Evolutionary conservation across 2,888 invertebrate genomes (phyloP).

Genomic region (Drosophila tanythrix): DNA sequence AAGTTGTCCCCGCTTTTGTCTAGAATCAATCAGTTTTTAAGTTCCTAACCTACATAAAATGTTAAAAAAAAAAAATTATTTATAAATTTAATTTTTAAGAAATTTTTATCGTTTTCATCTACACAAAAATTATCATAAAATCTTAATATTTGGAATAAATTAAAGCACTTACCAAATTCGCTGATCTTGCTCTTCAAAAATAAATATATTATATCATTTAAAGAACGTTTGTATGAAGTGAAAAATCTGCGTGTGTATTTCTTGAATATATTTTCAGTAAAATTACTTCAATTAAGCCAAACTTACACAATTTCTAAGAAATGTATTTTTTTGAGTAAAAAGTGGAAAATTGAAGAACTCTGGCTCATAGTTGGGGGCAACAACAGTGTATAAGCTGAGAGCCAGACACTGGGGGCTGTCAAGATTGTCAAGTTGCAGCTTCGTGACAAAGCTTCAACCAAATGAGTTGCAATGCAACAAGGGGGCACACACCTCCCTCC

Average conservation of each 20-base stretch:
- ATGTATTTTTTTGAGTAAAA: neutral
- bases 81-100: no score
- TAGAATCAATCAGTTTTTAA: no score
- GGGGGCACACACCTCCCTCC: constrained; percentile 8
- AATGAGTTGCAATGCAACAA: constrained; percentile 36
- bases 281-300: neutral
- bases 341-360: neutral
- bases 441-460: constrained; percentile 50
- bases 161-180: no score
- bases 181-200: no score
- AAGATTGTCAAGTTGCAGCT: constrained; percentile 38
- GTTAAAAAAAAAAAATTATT: no score
- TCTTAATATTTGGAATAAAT: no score
- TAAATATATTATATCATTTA: no score
- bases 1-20: no score
- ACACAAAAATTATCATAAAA: no score
- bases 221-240: neutral
- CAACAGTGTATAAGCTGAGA: neutral
- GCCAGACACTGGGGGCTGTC: constrained; percentile 24
- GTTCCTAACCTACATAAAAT: no score
- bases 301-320: neutral
- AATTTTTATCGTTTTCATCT: no score
- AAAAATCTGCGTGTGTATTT: neutral
- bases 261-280: neutral
- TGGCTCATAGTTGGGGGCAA: neutral